Evolutionary conservation across 2,888 invertebrate genomes (phyloP).

Genomic region (Plagodis dolabraria): DNA sequence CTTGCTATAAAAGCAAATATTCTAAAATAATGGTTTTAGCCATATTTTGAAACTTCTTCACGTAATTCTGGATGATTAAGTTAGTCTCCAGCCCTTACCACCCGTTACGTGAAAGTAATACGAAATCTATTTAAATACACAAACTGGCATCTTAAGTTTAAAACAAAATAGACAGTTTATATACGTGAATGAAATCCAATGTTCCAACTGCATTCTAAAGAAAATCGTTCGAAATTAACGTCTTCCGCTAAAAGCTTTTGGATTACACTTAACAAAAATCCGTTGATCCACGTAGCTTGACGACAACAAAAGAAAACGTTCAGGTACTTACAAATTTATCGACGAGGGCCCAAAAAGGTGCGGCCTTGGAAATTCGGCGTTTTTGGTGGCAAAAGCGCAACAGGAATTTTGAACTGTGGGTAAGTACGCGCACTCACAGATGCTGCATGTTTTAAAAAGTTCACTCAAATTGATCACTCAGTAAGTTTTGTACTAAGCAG

Average conservation of each 20-base stretch:
- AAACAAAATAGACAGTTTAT: background rate
- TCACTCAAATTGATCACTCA: constrained; percentile 49
- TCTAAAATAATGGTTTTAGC: too few relatives aligned
- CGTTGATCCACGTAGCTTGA: constrained; percentile 29
- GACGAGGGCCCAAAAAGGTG: constrained; percentile 55
- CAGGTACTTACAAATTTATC: constrained; percentile 63
- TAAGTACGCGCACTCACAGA: constrained; percentile 32
- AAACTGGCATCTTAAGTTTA: too few relatives aligned
- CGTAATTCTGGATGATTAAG: too few relatives aligned
- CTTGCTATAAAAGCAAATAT: too few relatives aligned
- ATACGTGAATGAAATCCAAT: too few relatives aligned
- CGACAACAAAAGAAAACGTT: constrained; percentile 57
- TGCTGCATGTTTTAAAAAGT: constrained; percentile 39
- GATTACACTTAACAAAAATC: constrained; percentile 26
- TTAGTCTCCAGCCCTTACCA: too few relatives aligned
- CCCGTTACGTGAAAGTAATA: too few relatives aligned
- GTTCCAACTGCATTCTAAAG: background rate
- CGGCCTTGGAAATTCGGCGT: constrained; percentile 42
- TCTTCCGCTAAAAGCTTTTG: constrained; percentile 13
- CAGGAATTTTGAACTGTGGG: constrained; percentile 48
- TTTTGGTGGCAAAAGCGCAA: constrained; percentile 53
- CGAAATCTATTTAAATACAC: too few relatives aligned
- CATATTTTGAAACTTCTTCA: too few relatives aligned
- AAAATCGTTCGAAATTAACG: constrained; percentile 11
- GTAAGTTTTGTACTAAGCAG: constrained; percentile 44